Conservation (phyloP, 2,888 invertebrate species). For the Camponotus fellah region DNA sequence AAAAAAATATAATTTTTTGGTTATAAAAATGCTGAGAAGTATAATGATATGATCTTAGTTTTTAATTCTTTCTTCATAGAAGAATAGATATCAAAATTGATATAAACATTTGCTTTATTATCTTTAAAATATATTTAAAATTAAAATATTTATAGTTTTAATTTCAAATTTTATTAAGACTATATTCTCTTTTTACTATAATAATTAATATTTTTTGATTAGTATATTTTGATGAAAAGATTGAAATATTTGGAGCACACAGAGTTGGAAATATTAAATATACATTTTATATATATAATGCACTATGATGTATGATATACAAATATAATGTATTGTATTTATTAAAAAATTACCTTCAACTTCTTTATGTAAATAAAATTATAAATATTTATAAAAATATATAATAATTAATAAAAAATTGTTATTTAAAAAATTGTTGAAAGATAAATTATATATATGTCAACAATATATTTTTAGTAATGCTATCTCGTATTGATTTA, state of each 20-base stretch:
- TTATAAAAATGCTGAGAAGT: neutral
- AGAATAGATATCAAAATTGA: neutral
- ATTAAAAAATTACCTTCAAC: neutral
- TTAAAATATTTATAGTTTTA: neutral
- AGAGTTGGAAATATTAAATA: neutral
- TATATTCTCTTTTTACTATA: neutral
- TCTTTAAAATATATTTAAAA: neutral
- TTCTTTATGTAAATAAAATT: neutral
- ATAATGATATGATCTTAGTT: neutral
- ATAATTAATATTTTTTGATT: neutral
- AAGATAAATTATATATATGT: neutral
- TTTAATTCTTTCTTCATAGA: neutral
- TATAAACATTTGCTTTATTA: neutral
- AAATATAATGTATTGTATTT: neutral
- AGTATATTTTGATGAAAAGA: neutral
- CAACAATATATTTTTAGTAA: neutral
- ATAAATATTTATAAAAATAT: too few species aligned
- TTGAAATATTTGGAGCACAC: neutral
- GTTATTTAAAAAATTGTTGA: neutral
- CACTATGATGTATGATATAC: too few species aligned
- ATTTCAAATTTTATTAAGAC: neutral
- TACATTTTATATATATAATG: neutral
- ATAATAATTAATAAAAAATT: neutral
- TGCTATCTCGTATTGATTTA: neutral
- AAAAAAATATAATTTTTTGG: constrained; percentile 63